Evolutionary conservation across 2,797 vertebrate species (phyloP).

Genomic region (Gymnothorax javanicus): DNA sequence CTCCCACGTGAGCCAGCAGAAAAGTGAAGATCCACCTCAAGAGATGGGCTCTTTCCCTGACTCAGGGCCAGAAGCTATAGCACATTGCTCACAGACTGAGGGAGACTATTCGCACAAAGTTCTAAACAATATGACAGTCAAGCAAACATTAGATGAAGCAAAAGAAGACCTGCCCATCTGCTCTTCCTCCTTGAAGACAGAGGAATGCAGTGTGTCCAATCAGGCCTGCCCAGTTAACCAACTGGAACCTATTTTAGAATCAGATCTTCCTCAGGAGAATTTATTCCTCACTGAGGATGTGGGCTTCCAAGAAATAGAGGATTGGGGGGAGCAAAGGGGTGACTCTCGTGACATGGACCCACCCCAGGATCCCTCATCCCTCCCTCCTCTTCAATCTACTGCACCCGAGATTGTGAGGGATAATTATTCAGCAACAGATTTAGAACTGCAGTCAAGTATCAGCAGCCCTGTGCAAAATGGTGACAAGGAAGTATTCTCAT

Average conservation of each 20-base stretch:
- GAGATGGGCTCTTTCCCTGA: constrained; percentile 14
- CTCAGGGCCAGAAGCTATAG: not conserved
- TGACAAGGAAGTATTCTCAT: constrained; percentile 40
- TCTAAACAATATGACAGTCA: constrained; percentile 1
- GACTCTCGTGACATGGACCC: constrained; percentile 3
- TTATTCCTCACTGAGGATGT: constrained; percentile 22
- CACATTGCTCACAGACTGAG: constrained; percentile 6
- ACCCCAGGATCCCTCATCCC: not conserved
- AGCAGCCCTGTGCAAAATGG: constrained; percentile 34
- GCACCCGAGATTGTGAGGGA: constrained; percentile 20
- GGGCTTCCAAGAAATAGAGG: not conserved
- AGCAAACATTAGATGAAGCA: not conserved
- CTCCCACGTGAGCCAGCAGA: not conserved
- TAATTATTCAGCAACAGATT: not conserved
- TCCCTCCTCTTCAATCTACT: not conserved
- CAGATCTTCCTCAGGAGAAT: constrained; percentile 38
- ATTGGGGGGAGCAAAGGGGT: constrained; percentile 23
- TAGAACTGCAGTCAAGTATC: constrained; percentile 28
- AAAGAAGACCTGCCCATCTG: constrained; percentile 8
- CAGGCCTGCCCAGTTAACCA: constrained; percentile 29
- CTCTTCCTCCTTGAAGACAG: constrained; percentile 14
- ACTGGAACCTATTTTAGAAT: constrained; percentile 47
- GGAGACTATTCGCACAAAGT: not conserved
- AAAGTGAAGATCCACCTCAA: constrained; percentile 25
- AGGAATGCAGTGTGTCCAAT: constrained; percentile 10